Evolutionary conservation across 2,797 vertebrate species (phyloP).

Genomic region (Luscinia megarhynchos): DNA sequence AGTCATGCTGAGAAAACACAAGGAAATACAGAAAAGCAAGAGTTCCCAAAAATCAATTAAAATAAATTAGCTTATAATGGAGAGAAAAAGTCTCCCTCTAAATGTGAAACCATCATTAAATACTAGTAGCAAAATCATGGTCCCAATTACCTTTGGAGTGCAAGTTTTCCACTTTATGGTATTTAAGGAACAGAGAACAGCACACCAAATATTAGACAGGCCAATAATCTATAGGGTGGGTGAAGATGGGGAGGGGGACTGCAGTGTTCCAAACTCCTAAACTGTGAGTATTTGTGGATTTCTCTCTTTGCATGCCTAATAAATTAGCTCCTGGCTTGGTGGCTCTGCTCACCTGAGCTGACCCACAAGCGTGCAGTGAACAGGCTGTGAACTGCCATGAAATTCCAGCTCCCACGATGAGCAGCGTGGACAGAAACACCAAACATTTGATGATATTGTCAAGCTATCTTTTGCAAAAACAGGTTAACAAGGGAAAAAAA

Average conservation of each 20-base stretch:
- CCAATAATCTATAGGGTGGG: neutral
- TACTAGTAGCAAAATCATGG: neutral
- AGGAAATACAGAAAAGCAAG: neutral
- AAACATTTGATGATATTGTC: rapidly evolving
- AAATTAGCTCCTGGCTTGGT: neutral
- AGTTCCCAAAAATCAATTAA: neutral
- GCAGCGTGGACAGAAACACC: neutral
- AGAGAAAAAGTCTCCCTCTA: neutral
- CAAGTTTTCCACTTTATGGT: neutral
- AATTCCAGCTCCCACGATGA: neutral
- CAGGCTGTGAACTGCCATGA: neutral
- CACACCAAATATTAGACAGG: neutral
- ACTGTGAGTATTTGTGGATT: neutral
- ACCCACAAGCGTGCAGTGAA: neutral
- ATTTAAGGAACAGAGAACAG: neutral
- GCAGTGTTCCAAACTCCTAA: neutral
- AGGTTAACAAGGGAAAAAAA: neutral
- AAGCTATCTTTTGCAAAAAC: neutral
- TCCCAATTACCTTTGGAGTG: neutral
- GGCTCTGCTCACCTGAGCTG: neutral
- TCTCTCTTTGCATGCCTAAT: neutral
- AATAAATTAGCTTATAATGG: neutral
- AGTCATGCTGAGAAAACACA: conserved; percentile 4
- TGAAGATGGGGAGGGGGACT: neutral
- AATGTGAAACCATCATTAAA: neutral